These are phyloP conservation scores for Scarus forsteni DNA, from an alignment of 2,797 vertebrate species.

Conservation along the genomic window DNA sequence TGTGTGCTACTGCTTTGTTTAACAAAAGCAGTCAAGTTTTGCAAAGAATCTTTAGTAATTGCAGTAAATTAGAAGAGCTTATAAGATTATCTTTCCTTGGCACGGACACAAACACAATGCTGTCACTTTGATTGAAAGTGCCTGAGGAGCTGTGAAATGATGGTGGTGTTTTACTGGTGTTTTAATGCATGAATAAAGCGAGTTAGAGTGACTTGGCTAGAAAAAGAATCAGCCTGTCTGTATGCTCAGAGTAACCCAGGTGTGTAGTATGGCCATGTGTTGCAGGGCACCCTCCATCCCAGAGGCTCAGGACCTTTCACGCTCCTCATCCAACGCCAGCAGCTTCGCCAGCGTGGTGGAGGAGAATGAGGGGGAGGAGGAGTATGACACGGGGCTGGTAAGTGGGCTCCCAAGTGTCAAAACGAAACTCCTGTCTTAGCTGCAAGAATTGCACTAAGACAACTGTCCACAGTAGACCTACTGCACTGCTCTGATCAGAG, in stretches of 20 bases:
- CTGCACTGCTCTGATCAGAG: too few relatives aligned
- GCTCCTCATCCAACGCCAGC: slow-evolving; percentile 96
- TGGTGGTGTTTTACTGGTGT: too few relatives aligned
- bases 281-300: slow-evolving; percentile 87
- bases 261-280: slow-evolving; percentile 80
- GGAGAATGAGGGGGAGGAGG: slow-evolving; percentile 85
- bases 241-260: slow-evolving; percentile 69
- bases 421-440: too few relatives aligned
- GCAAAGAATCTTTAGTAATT: not conserved
- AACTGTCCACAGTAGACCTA: too few relatives aligned
- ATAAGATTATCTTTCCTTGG: slow-evolving; percentile 1
- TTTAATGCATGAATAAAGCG: not conserved
- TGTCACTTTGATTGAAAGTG: slow-evolving; percentile 1
- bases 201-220: not conserved
- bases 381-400: slow-evolving; percentile 90
- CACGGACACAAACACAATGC: not conserved
- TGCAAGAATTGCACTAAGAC: too few relatives aligned
- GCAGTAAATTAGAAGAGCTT: not conserved
- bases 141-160: not conserved
- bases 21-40: not conserved
- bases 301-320: slow-evolving; percentile 91
- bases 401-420: slow-evolving; percentile 32
- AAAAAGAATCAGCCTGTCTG: not conserved
- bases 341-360: slow-evolving; percentile 96
- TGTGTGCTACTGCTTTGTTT: not conserved